Base-by-base conservation (phyloP, 2,113 vertebrate species). In the Carettochelys insculpta region DNA sequence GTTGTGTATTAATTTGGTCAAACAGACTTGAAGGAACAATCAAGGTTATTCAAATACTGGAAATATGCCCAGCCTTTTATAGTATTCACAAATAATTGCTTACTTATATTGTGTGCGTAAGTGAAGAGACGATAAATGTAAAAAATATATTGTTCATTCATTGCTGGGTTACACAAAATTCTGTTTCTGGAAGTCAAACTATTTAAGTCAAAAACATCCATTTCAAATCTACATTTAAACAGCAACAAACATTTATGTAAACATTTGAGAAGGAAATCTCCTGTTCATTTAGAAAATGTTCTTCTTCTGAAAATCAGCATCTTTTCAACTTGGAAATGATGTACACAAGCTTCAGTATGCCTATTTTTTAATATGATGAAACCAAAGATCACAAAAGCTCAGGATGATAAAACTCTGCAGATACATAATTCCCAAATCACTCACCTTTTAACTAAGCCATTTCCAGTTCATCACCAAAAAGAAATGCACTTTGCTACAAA, bases 221-320 rank as follows among this genome's bases (percentile, higher is more conserved):
- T 94, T 97, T 97, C 96, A 97, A 97, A 97, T 95, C 97, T 96
- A 98, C 97, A 98, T 97, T 97, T 96, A 96, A 95, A 92, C 96
- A 95, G 88, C 96, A 95, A 98, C 94, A 98, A 97, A 98, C 97
- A 97, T 91, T 97, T 95, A 91, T 98, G 97, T 98, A 98, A 98
- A 98, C 97, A 98, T 97, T 84, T 96, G 92, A 97, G 90, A 96
- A 92, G 65, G 94, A 93, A 90, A 88, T 96, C 93, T 87, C 92
- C 91, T 89, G 96, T 96, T 96, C 93, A 92, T 96, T 94, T 96
- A 95, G 95, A 95, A 94, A 96, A 92, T 14, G 8, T 92, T 87
- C 94, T 78, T 92, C 89, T 94, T 93, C 82, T 94, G 94, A 83
- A 92, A 94, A 94, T 92, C 93, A 91, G 82, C 90, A 91, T 97